phyloP scores from a whole-genome alignment of 2,888 invertebrate species.

The Hypercompe scribonia region DNA sequence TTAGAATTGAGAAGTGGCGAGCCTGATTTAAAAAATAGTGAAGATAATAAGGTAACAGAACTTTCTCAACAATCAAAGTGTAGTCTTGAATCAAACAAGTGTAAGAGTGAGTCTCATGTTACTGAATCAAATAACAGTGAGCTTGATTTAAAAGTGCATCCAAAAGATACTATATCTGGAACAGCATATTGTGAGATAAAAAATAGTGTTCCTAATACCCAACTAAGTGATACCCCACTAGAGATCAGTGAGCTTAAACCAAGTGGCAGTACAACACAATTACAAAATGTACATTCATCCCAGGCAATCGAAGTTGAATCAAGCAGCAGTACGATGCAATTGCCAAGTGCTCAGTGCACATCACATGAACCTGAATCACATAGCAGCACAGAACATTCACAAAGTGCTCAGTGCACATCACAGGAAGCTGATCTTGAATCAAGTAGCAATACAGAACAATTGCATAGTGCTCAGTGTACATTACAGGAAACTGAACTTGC shows the following conservation, averaged over 20 bases:
- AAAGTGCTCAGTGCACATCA: background rate
- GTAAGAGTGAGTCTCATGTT: background rate
- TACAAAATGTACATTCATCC: background rate
- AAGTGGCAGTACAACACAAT: background rate
- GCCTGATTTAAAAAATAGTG: background rate
- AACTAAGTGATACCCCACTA: background rate
- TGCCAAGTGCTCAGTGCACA: conserved; percentile 1
- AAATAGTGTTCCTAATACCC: background rate
- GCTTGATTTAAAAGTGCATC: background rate
- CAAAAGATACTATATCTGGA: background rate
- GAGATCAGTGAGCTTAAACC: background rate
- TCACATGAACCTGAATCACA: background rate
- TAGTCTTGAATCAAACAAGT: background rate
- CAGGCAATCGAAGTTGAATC: background rate
- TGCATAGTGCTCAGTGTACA: background rate
- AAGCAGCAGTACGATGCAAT: background rate
- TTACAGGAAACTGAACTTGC: background rate
- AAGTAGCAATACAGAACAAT: background rate
- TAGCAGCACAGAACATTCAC: background rate
- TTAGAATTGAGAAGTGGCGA: background rate
- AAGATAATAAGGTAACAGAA: background rate
- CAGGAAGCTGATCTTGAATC: background rate
- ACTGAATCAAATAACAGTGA: conserved; percentile 2
- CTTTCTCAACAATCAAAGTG: background rate
- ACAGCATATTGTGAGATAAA: background rate